These are phyloP conservation scores for Atta colombica DNA, from an alignment of 1,140 invertebrate species.

Conservation along the genomic window DNA sequence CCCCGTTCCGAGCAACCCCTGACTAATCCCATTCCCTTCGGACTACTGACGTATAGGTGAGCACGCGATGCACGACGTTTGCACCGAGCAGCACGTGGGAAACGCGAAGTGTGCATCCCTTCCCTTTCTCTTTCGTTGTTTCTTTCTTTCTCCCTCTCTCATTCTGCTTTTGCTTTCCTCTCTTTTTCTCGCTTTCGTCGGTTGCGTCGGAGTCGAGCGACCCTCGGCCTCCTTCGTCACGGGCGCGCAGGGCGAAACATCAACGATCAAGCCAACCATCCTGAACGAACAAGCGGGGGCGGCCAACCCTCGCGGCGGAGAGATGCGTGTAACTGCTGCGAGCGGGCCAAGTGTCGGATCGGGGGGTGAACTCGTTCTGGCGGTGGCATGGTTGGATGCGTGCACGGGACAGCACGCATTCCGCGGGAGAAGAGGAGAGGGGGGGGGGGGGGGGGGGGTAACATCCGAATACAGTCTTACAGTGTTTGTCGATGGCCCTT, in stretches of 20 bases:
- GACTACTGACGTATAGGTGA: slow-evolving; percentile 83
- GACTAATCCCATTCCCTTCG: slow-evolving; percentile 83
- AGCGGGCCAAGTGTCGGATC: slow-evolving; percentile 75
- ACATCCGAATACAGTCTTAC: slow-evolving; percentile 66
- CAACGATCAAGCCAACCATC: slow-evolving; percentile 83
- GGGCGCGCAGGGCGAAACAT: slow-evolving; percentile 80
- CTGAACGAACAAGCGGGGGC: slow-evolving; percentile 65
- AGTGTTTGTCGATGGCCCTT: slow-evolving; percentile 71
- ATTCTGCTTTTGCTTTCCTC: not conserved
- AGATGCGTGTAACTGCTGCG: slow-evolving; percentile 75
- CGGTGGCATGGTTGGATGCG: slow-evolving; percentile 64
- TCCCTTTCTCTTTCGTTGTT: not conserved
- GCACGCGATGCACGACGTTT: slow-evolving; percentile 82
- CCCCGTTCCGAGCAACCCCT: slow-evolving; percentile 76
- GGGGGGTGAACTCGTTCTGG: slow-evolving; percentile 63
- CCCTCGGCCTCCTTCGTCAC: slow-evolving; percentile 55
- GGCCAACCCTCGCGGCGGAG: slow-evolving; percentile 48
- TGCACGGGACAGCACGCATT: slow-evolving; percentile 79
- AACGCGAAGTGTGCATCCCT: slow-evolving; percentile 81
- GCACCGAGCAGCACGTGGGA: slow-evolving; percentile 83
- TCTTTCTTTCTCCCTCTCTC: not conserved
- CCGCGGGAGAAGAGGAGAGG: slow-evolving; percentile 18
- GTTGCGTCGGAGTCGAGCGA: slow-evolving; percentile 7
- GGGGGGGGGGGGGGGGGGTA: too few relatives aligned
- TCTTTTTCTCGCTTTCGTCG: slow-evolving; percentile 9